Percentiles rank a stretch among this genome's conserved stretches.
These are phyloP conservation scores for Acanthornis magna DNA, from an alignment of 2,797 vertebrate genomes.

Conservation along the genomic window DNA sequence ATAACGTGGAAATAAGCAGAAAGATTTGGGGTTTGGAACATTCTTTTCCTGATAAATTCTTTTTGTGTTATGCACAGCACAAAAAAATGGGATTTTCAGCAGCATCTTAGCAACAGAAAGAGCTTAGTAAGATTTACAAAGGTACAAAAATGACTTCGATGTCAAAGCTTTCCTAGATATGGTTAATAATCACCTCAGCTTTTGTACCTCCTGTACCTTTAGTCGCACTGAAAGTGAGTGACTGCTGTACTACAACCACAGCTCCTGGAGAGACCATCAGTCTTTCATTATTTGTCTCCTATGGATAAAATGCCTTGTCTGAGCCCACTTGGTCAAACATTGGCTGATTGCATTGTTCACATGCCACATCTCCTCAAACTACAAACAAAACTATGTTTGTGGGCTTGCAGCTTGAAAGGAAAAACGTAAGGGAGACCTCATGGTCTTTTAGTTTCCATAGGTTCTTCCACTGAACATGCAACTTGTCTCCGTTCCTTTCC, in stretches of 20 bases:
- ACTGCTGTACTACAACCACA: background rate
- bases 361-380: background rate
- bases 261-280: background rate
- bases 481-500: background rate
- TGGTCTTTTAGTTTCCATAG: background rate
- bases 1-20: background rate
- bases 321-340: background rate
- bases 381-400: background rate
- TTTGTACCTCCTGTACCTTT: background rate
- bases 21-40: background rate
- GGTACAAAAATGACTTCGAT: background rate
- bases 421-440: background rate
- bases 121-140: background rate
- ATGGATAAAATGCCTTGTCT: background rate
- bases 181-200: background rate
- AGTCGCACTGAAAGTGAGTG: background rate
- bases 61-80: background rate
- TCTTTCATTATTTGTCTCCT: background rate
- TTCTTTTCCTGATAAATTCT: background rate
- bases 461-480: background rate
- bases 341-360: background rate
- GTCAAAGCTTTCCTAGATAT: background rate
- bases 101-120: background rate
- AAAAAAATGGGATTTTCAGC: background rate
- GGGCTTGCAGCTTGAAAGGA: background rate